Conservation (phyloP, 2,797 vertebrate genomes). For the Ctenopoma kingsleyae region DNA sequence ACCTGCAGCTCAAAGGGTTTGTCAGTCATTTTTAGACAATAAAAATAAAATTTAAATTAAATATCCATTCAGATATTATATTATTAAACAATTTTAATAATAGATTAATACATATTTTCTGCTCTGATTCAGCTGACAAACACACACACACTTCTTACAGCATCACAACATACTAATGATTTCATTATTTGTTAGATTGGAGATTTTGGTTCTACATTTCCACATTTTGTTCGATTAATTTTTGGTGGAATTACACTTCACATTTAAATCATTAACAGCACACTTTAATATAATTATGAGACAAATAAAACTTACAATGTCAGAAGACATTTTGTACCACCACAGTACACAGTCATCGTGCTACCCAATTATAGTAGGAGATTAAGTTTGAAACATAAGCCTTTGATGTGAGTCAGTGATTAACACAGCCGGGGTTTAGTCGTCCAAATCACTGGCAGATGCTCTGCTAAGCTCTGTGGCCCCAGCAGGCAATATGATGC, state of each 20-base stretch:
- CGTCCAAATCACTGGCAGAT: slow-evolving; percentile 81
- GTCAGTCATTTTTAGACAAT: neutral
- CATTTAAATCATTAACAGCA: slow-evolving; percentile 4
- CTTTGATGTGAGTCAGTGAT: slow-evolving; percentile 80
- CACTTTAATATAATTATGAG: slow-evolving; percentile 15
- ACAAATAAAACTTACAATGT: slow-evolving; percentile 15
- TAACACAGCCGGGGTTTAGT: slow-evolving; percentile 76
- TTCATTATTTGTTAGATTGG: too few relatives aligned
- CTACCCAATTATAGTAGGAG: slow-evolving; percentile 67
- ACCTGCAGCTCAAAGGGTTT: neutral
- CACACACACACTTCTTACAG: too few relatives aligned
- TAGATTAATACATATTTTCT: slow-evolving; percentile 11
- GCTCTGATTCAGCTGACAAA: neutral
- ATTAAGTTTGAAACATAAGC: slow-evolving; percentile 70
- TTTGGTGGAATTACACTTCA: neutral
- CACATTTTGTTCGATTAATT: neutral
- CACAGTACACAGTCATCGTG: slow-evolving; percentile 40
- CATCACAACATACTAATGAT: too few relatives aligned
- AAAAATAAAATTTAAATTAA: neutral
- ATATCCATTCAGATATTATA: neutral
- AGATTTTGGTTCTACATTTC: neutral
- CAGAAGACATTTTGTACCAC: slow-evolving; percentile 29
- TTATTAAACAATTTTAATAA: slow-evolving; percentile 10
- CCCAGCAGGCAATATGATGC: slow-evolving; percentile 69
- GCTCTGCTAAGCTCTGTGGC: slow-evolving; percentile 72